phyloP scores from a whole-genome alignment of 2,797 vertebrate species.

The Periophthalmus magnuspinnatus region DNA sequence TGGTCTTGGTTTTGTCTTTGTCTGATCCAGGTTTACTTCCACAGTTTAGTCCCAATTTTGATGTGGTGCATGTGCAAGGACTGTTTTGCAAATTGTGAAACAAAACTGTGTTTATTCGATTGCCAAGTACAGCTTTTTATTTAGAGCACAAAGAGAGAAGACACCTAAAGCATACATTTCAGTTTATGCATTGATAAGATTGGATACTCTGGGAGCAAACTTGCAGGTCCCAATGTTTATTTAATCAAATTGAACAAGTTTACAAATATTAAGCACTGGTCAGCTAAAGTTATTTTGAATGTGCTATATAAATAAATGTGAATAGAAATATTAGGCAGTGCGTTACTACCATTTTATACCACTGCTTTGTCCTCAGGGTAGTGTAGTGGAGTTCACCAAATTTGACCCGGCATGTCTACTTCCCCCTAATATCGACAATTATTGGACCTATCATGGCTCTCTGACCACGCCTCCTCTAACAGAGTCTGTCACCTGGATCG shows the following conservation, averaged over 20 bases:
- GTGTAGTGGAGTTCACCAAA: conserved; percentile 79
- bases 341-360: neutral
- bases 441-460: conserved; percentile 94
- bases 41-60: neutral
- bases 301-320: too few species aligned
- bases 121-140: neutral
- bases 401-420: conserved; percentile 87
- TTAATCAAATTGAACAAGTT: neutral
- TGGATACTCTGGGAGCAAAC: too few species aligned
- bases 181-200: neutral
- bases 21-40: neutral
- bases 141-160: neutral
- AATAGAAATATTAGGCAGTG: neutral
- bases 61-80: neutral
- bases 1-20: neutral
- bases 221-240: too few species aligned
- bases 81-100: too few species aligned
- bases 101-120: neutral
- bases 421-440: conserved; percentile 83
- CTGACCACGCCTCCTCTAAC: conserved; percentile 91
- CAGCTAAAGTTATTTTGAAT: too few species aligned
- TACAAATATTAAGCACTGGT: neutral
- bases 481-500: conserved; percentile 91
- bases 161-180: neutral
- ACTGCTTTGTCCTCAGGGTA: conserved; percentile 65